phyloP scores from a whole-genome alignment of 2,888 invertebrate genomes.

The Elaeidobius kamerunicus region DNA sequence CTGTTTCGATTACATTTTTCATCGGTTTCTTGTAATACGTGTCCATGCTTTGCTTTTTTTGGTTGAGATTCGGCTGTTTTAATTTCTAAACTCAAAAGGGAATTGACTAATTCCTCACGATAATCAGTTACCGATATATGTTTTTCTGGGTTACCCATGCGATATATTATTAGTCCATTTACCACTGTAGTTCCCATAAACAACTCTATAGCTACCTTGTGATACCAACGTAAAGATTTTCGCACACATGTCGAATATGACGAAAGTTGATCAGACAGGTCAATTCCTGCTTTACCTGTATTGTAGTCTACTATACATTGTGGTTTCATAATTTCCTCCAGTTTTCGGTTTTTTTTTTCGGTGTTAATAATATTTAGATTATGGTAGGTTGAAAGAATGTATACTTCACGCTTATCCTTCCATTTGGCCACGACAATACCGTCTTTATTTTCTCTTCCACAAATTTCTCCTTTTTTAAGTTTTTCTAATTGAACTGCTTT shows the following conservation, averaged over 20 bases:
- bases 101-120: slow-evolving; percentile 12
- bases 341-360: slow-evolving; percentile 20
- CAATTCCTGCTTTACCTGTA: slow-evolving; percentile 35
- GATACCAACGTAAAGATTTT: slow-evolving; percentile 37
- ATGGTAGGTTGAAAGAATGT: slow-evolving; percentile 39
- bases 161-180: slow-evolving; percentile 32
- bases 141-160: slow-evolving; percentile 30
- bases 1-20: slow-evolving; percentile 18
- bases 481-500: slow-evolving; percentile 9
- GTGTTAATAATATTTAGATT: slow-evolving; percentile 31
- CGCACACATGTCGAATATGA: slow-evolving; percentile 34
- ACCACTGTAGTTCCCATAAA: slow-evolving; percentile 31
- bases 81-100: slow-evolving; percentile 1
- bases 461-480: slow-evolving; percentile 7
- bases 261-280: slow-evolving; percentile 38
- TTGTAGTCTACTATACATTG: slow-evolving; percentile 37
- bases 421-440: slow-evolving; percentile 32
- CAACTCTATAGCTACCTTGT: slow-evolving; percentile 36
- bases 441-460: slow-evolving; percentile 5
- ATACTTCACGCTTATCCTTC: slow-evolving; percentile 35
- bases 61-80: not conserved
- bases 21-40: slow-evolving; percentile 9
- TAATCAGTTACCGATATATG: slow-evolving; percentile 14
- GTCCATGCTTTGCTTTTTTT: slow-evolving; percentile 3
- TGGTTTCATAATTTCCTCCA: slow-evolving; percentile 31